Conservation (phyloP, 1,140 invertebrate species). For the Drosophila arizonae region DNA sequence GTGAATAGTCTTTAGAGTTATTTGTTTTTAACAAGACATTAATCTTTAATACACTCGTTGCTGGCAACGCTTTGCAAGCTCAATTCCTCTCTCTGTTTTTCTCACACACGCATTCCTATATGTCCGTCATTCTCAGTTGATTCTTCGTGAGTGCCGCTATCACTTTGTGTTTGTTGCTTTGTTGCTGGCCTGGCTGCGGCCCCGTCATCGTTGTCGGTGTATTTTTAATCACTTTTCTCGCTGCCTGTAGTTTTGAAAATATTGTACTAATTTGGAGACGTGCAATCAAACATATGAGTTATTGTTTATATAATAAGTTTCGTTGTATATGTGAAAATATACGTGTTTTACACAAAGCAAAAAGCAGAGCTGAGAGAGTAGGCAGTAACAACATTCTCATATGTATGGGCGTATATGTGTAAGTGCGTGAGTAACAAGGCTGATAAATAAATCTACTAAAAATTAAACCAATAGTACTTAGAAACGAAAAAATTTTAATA, state of each 20-base stretch:
- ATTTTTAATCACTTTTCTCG: conserved; percentile 74
- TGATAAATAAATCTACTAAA: conserved; percentile 48
- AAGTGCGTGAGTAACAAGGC: conserved; percentile 44
- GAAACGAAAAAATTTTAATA: conserved; percentile 30
- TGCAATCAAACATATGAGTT: conserved; percentile 56
- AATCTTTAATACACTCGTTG: conserved; percentile 15
- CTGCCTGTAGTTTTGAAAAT: conserved; percentile 49
- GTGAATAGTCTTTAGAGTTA: not conserved
- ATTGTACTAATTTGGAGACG: conserved; percentile 45
- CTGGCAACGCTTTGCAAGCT: conserved; percentile 30
- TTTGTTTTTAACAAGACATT: not conserved
- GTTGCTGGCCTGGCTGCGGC: conserved; percentile 66
- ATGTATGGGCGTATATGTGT: not conserved
- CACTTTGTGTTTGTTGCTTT: conserved; percentile 59
- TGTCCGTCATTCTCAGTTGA: conserved; percentile 50
- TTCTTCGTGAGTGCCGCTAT: conserved; percentile 50
- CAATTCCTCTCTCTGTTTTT: conserved; percentile 20
- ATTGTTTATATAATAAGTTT: conserved; percentile 73
- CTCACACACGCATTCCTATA: conserved; percentile 28
- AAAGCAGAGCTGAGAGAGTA: conserved; percentile 28
- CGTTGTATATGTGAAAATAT: conserved; percentile 30
- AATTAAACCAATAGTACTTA: conserved; percentile 38
- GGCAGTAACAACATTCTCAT: conserved; percentile 54
- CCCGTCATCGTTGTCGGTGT: conserved; percentile 64
- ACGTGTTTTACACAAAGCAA: conserved; percentile 19